These are phyloP conservation scores for Eulithis testata DNA, from an alignment of 2,888 invertebrate species.

Conservation along the genomic window DNA sequence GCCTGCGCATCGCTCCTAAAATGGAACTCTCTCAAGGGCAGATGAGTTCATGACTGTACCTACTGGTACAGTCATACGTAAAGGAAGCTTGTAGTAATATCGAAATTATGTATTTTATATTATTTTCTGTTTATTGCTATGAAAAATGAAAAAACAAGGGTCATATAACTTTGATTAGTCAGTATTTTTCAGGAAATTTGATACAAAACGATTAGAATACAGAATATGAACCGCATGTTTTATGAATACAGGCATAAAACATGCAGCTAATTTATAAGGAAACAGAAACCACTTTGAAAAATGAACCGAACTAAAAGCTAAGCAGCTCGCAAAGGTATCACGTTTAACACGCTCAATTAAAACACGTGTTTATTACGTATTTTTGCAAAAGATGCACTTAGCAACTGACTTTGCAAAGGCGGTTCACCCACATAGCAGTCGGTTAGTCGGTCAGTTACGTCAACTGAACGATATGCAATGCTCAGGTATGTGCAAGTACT, in stretches of 20 bases:
- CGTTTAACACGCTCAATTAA: background rate
- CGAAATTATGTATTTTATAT: background rate
- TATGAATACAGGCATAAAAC: too few relatives aligned
- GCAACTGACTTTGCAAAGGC: slow-evolving; percentile 21
- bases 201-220: too few relatives aligned
- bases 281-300: too few relatives aligned
- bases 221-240: too few relatives aligned
- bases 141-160: too few relatives aligned
- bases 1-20: slow-evolving; percentile 54
- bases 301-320: too few relatives aligned
- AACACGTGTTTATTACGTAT: slow-evolving; percentile 12
- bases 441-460: slow-evolving; percentile 29
- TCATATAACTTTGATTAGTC: too few relatives aligned
- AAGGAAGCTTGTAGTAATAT: slow-evolving; percentile 8
- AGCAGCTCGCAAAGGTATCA: too few relatives aligned
- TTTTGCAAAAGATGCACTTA: slow-evolving; percentile 22
- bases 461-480: slow-evolving; percentile 16
- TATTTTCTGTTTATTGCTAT: too few relatives aligned
- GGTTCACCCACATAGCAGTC: slow-evolving; percentile 20
- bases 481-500: slow-evolving; percentile 8
- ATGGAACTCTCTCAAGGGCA: slow-evolving; percentile 58
- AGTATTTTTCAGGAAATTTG: too few relatives aligned
- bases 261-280: too few relatives aligned
- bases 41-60: slow-evolving; percentile 45
- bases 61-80: slow-evolving; percentile 16